Evolutionary conservation across 2,113 vertebrate genomes (phyloP).

Genomic region (Merops nubicus): DNA sequence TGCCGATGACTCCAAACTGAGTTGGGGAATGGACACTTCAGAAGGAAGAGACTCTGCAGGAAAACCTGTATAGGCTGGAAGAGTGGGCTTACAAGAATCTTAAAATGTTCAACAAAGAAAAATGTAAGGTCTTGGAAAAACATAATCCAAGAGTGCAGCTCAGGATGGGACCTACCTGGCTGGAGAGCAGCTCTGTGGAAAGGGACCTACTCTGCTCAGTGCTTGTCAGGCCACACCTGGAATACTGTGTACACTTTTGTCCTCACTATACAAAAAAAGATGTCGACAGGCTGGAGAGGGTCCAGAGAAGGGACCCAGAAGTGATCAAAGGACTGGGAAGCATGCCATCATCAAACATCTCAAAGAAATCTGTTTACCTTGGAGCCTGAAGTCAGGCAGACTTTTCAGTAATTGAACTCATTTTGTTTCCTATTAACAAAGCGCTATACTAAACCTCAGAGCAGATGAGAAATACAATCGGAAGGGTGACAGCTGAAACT

Average conservation of each 20-base stretch:
- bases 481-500: not conserved
- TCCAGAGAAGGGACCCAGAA: not conserved
- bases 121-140: not conserved
- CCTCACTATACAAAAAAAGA: not conserved
- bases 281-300: not conserved
- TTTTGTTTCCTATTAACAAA: not conserved
- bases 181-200: not conserved
- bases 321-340: not conserved
- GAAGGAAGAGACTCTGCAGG: not conserved
- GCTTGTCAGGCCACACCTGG: not conserved
- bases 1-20: not conserved
- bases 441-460: not conserved
- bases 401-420: not conserved
- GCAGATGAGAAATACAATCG: not conserved
- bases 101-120: not conserved
- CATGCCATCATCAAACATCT: not conserved
- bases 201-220: not conserved
- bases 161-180: not conserved
- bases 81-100: not conserved
- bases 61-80: not conserved
- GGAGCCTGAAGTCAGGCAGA: not conserved
- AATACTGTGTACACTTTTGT: not conserved
- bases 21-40: not conserved
- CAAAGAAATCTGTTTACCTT: not conserved
- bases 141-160: not conserved